These are phyloP conservation scores for Rhynchonema sp. DNA, from an alignment of 2,888 invertebrate genomes.

Conservation along the genomic window DNA sequence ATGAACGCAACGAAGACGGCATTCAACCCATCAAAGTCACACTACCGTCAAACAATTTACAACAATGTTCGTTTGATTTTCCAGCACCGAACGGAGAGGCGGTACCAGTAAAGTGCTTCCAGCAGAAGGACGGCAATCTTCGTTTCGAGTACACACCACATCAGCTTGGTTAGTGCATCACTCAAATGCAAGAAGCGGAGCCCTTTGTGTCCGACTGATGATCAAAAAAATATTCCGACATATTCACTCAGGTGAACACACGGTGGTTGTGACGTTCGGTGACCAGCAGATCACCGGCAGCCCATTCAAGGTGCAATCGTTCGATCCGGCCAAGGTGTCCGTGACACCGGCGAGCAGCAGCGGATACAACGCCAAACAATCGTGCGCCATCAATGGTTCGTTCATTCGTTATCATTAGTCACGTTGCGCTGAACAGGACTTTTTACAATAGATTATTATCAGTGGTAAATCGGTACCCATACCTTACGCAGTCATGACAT, in stretches of 20 bases:
- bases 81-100: slow-evolving; percentile 37
- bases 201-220: too few relatives aligned
- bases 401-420: too few relatives aligned
- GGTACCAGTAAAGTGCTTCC: slow-evolving; percentile 74
- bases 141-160: slow-evolving; percentile 61
- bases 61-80: too few relatives aligned
- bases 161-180: slow-evolving; percentile 22
- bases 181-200: too few relatives aligned
- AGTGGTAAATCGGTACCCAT: too few relatives aligned
- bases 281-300: slow-evolving; percentile 58
- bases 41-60: too few relatives aligned
- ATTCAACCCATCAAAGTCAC: too few relatives aligned
- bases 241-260: slow-evolving; percentile 62
- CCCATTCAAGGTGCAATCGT: slow-evolving; percentile 82
- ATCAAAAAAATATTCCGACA: too few relatives aligned
- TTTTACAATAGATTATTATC: too few relatives aligned
- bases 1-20: too few relatives aligned
- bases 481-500: not conserved
- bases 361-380: not conserved
- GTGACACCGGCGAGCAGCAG: not conserved
- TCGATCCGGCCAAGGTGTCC: slow-evolving; percentile 40
- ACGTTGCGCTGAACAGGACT: too few relatives aligned
- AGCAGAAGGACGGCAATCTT: slow-evolving; percentile 80
- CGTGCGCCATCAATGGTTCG: not conserved
- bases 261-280: slow-evolving; percentile 63